Evolutionary conservation across 2,113 vertebrate genomes (phyloP).

Genomic region (Cervus canadensis): DNA sequence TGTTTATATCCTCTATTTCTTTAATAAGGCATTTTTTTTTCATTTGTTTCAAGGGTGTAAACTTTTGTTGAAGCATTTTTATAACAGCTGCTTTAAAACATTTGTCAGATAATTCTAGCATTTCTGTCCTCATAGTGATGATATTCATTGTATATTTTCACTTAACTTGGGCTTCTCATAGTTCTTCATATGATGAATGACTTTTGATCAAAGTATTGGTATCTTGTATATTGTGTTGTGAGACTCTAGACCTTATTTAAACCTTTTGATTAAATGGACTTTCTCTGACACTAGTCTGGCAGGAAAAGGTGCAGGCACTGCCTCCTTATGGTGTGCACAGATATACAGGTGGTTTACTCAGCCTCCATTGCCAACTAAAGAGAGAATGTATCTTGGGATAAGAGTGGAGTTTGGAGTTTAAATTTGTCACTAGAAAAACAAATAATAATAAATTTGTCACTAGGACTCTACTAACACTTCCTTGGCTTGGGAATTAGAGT

Average conservation of each 20-base stretch:
- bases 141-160: neutral
- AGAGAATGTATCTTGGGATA: neutral
- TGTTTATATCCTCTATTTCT: neutral
- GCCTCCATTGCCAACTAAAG: neutral
- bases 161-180: neutral
- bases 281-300: neutral
- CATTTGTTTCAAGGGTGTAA: neutral
- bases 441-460: neutral
- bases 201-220: neutral
- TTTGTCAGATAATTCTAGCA: neutral
- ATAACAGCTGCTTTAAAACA: neutral
- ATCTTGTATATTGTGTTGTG: neutral
- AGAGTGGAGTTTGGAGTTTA: neutral
- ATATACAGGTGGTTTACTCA: neutral
- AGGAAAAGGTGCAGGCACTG: neutral
- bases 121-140: neutral
- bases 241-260: neutral
- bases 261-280: neutral
- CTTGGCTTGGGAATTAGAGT: neutral
- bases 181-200: neutral
- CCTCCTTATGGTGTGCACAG: neutral
- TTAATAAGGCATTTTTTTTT: neutral
- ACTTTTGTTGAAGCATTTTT: neutral
- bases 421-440: neutral
- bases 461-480: neutral